Evolutionary conservation across 2,113 vertebrate species (phyloP).

Genomic region (Equus quagga): DNA sequence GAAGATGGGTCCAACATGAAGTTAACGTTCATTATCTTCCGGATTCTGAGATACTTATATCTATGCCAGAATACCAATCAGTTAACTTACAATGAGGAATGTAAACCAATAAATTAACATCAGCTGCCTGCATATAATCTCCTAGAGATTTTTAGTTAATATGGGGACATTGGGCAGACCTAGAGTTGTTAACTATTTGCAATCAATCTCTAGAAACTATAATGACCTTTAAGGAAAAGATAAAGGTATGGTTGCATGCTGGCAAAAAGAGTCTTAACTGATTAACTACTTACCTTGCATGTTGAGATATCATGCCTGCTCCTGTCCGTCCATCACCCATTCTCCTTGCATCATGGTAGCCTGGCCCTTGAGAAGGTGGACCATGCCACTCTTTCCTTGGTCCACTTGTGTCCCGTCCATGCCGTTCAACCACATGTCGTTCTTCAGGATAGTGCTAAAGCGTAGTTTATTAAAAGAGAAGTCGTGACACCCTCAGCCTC

Average conservation of each 20-base stretch:
- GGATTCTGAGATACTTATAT: background rate
- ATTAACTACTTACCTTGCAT: slow-evolving; percentile 90
- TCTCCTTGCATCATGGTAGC: slow-evolving; percentile 91
- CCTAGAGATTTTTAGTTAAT: background rate
- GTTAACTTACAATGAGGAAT: background rate
- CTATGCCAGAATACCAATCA: background rate
- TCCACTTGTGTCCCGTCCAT: slow-evolving; percentile 91
- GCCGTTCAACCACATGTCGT: slow-evolving; percentile 95
- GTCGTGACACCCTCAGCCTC: background rate
- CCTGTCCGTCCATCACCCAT: slow-evolving; percentile 91
- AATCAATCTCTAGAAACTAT: background rate
- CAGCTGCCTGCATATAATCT: background rate
- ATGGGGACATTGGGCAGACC: background rate
- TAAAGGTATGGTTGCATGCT: background rate
- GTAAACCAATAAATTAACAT: background rate
- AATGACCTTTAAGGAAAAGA: background rate
- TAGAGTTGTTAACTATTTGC: background rate
- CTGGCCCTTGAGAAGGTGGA: slow-evolving; percentile 91
- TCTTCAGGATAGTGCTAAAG: slow-evolving; percentile 93
- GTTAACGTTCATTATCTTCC: background rate
- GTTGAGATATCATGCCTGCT: slow-evolving; percentile 92
- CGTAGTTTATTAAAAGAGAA: background rate
- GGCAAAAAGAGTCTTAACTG: background rate
- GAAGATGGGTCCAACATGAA: background rate
- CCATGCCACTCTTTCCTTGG: slow-evolving; percentile 97